A percentile compares a stretch with the other conserved stretches of the same genome.
Evolutionary conservation across 2,888 invertebrate species (phyloP).

Genomic region (Lasioglossum villosulum): DNA sequence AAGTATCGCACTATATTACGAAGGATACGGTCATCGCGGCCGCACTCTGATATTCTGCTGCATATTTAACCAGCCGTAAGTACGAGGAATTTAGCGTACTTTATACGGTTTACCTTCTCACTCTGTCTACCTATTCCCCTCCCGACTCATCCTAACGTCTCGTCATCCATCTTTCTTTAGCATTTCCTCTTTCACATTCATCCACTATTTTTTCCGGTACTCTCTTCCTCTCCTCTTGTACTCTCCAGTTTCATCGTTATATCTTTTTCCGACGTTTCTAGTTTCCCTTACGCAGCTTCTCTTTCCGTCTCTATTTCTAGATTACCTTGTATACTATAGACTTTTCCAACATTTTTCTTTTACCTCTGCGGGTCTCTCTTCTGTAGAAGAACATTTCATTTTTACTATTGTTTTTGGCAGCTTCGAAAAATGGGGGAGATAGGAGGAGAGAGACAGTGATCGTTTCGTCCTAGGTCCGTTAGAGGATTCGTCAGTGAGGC

Average conservation of each 20-base stretch:
- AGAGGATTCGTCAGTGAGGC: no score
- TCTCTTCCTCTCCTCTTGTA: background rate
- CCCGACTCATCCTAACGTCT: background rate
- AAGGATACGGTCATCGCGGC: constrained; percentile 68
- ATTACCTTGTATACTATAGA: background rate
- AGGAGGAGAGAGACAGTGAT: no score
- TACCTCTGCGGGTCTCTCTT: background rate
- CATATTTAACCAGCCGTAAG: constrained; percentile 70
- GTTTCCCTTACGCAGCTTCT: background rate
- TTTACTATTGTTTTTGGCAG: background rate
- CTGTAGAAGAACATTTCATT: background rate
- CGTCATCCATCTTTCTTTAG: background rate
- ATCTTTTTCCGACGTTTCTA: background rate
- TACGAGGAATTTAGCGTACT: constrained; percentile 62
- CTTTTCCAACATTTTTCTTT: background rate
- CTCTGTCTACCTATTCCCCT: background rate
- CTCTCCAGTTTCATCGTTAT: background rate
- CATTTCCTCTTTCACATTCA: background rate
- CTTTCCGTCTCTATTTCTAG: background rate
- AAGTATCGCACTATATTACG: constrained; percentile 66
- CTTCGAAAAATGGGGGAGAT: no score
- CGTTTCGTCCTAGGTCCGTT: no score
- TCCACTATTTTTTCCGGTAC: background rate
- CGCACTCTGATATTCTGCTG: constrained; percentile 64
- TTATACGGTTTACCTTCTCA: constrained; percentile 42